Percentiles rank a stretch among this genome's conserved stretches.
phyloP scores from a whole-genome alignment of 2,113 vertebrate species.

The Dipodomys stephensi region DNA sequence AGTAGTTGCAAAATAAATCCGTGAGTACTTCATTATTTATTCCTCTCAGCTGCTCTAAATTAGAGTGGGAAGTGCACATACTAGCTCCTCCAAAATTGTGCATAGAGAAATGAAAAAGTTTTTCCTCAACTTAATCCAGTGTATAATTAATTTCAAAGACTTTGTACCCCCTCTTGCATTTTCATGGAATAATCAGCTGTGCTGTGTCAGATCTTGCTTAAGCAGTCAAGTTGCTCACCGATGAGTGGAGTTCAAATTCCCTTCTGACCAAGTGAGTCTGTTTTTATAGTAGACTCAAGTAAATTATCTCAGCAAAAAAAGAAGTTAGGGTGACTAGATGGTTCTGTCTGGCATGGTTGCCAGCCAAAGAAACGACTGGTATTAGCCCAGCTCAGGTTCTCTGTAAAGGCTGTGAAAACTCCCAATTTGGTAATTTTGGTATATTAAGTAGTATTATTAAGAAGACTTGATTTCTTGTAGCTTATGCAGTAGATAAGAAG shows the following conservation, averaged over 20 bases:
- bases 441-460: neutral
- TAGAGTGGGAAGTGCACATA: slow-evolving; percentile 72
- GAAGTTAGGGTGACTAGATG: neutral
- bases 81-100: neutral
- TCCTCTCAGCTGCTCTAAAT: slow-evolving; percentile 83
- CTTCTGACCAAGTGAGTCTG: neutral
- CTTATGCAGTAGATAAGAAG: neutral
- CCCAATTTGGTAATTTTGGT: neutral
- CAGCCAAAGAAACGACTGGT: neutral
- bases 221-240: neutral
- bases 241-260: neutral
- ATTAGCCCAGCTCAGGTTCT: no score
- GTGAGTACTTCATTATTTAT: slow-evolving; percentile 82
- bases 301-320: slow-evolving; percentile 57
- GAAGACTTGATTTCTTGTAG: neutral
- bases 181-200: neutral
- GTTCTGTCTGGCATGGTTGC: neutral
- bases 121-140: slow-evolving; percentile 56
- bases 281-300: neutral
- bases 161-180: slow-evolving; percentile 44
- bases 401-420: neutral
- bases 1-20: slow-evolving; percentile 82
- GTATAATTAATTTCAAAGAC: slow-evolving; percentile 54
- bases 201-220: neutral
- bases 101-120: slow-evolving; percentile 1